Evolutionary conservation across 2,888 invertebrate species (phyloP), one percentile per base, ranked within the genome.

Genomic region (Eucera pruinosa): DNA sequence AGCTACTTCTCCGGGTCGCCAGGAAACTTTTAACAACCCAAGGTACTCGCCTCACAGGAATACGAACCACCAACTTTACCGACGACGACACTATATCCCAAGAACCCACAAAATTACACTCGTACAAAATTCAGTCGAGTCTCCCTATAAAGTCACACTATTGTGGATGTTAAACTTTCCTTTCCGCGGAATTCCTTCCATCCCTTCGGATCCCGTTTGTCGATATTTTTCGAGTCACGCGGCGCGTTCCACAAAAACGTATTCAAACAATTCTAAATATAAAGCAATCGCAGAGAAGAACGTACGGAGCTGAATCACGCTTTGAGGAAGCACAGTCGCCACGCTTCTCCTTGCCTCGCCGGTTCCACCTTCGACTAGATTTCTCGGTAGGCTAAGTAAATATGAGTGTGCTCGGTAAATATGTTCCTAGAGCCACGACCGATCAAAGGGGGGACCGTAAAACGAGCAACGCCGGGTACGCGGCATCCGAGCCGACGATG

Each of bases 401-500:
- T 18, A 33, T 41, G 20, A 54, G n/a, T n/a, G n/a, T n/a, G n/a
- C n/a, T n/a, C n/a, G n/a, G n/a, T n/a, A n/a, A n/a, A n/a, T n/a
- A 9, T 27, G 39, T 7, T 23, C 33, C 45, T 13, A 27, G 13
- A 25, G 36, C 41, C 20, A 47, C 7, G 30, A 20, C 20, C 6
- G 74, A 71, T 64, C 71, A 57, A 58, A 60, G 54, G 52, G 20
- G 65, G 15, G 2, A 41, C 39, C 72, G 33, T 60, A 57, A 58
- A 60, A 27, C 64, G 58, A 43, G 45, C 67, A n/a, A 25, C 60
- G 57, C 47, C 43, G 48, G 33, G 15, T 36, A 41, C 30, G 57
- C 67, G 70, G 74, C 75, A 82, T 75, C 69, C 80, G 80, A 52
- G 65, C 62, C 58, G 27, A 18, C 52, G 78, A 62, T 75, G 81